These are phyloP conservation scores for Eucriotettix oculatus DNA, from an alignment of 2,888 invertebrate species.

Conservation along the genomic window DNA sequence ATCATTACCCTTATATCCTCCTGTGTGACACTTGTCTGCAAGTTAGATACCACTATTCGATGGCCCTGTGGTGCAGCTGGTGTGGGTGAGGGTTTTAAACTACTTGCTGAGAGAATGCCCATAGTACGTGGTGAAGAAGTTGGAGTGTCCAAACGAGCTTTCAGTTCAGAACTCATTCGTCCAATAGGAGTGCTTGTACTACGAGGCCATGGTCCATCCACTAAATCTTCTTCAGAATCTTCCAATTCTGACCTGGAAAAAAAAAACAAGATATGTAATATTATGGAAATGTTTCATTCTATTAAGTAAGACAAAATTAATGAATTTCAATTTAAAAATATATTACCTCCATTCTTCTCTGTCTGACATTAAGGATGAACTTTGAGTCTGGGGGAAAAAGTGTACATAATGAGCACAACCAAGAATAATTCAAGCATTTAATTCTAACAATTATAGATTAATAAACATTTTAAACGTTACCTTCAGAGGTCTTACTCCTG, in stretches of 20 bases:
- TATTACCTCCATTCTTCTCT: neutral
- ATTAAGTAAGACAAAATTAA: too few relatives aligned
- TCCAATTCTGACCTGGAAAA: neutral
- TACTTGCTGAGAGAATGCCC: constrained; percentile 23
- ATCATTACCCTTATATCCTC: constrained; percentile 68
- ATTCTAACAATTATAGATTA: too few relatives aligned
- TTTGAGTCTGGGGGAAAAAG: neutral
- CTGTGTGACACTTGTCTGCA: constrained; percentile 71
- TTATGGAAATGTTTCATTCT: too few relatives aligned
- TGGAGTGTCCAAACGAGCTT: constrained; percentile 30
- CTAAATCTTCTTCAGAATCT: constrained; percentile 9
- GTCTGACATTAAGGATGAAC: neutral
- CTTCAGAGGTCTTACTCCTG: too few relatives aligned
- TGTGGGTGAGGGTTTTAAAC: neutral
- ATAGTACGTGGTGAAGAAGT: constrained; percentile 19
- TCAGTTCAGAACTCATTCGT: constrained; percentile 19
- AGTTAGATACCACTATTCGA: constrained; percentile 79
- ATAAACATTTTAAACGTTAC: too few relatives aligned
- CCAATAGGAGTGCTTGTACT: constrained; percentile 1
- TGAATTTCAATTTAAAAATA: neutral
- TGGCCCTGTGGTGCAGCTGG: constrained; percentile 38
- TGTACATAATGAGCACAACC: neutral
- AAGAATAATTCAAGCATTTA: neutral
- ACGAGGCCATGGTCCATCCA: neutral
- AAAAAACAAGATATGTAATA: too few relatives aligned